Evolutionary conservation across 1,140 invertebrate genomes (phyloP), one percentile per base, ranked within the genome.

Genomic region (Drosophila grimshawi): DNA sequence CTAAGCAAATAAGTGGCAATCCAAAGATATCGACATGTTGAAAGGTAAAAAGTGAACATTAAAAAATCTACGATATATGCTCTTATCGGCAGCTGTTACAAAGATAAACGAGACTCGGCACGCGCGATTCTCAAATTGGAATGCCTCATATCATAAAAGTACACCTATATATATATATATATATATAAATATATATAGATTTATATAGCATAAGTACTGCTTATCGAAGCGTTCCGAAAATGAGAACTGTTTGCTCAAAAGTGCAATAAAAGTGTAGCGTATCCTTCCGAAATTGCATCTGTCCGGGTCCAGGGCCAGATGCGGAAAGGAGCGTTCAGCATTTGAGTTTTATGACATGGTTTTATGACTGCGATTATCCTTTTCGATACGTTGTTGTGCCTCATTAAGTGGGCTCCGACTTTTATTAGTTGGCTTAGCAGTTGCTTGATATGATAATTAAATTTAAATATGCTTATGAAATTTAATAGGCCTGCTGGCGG

Each of bases 251-350:
- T 86, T 86, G 76, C 83, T 64, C 49, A 73, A 66, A 45, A 70
- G 68, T 76, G 83, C 67, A 39, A 86, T 86, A 88, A 86, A 86
- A 70, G 65, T 62, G 43, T 60, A 61, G 45, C 64, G 32, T 82
- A 86, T 82, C 82, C 82, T 88, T 86, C 80, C 83, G 78, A 78
- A 67, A 10, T 39, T 46, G 65, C 82, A 86, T 88, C 71, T 86
- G 80, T 78, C 75, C 37, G 30, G 8, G 41, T 33, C 3, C 4
- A 32, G 39, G 10, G 10, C 3, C 39, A 3, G 39, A 41, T 32
- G 49, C 49, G 35, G 52, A 39, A 55, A 41, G 35, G 35, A 41
- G 35, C 46, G 27, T 30, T 29, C 30, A 65, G 60, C 56, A 61
- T 64, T 63, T 37, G 43, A 48, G 45, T 88, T 86, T 86, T 82